Evolutionary conservation across 1,140 invertebrate species (phyloP).

Genomic region (Ctenoplectra terminalis): DNA sequence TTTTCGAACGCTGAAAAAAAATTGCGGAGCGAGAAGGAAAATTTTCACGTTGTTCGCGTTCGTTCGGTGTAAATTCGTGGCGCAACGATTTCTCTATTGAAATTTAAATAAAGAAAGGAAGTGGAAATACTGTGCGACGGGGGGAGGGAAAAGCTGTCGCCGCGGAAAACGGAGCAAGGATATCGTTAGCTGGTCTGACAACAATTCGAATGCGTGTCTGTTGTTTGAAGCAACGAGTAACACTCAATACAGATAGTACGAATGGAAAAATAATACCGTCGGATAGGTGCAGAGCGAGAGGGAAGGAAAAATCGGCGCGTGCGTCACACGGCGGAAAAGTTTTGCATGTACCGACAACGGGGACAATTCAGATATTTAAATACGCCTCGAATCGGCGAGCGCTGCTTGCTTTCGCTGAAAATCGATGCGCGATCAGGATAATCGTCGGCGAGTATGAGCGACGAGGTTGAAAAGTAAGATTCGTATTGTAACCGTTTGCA

Average conservation of each 20-base stretch:
- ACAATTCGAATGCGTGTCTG: slow-evolving; percentile 9
- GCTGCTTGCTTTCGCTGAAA: neutral
- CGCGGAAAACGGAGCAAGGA: slow-evolving; percentile 12
- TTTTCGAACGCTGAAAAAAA: no score
- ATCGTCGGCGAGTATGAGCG: slow-evolving; percentile 13
- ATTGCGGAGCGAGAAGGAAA: no score
- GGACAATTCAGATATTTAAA: slow-evolving; percentile 21
- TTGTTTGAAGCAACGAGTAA: slow-evolving; percentile 11
- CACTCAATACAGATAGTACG: neutral
- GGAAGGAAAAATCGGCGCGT: no score
- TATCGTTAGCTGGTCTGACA: slow-evolving; percentile 9
- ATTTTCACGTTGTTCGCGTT: no score
- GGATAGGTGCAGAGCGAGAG: no score
- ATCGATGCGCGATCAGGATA: slow-evolving; percentile 1
- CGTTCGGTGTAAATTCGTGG: no score
- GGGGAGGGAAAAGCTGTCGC: neutral
- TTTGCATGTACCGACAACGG: neutral
- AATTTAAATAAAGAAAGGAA: neutral
- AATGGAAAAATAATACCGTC: slow-evolving; percentile 13
- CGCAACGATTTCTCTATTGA: no score
- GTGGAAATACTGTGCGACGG: no score
- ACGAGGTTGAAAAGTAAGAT: neutral
- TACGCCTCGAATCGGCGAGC: neutral
- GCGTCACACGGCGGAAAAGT: neutral
- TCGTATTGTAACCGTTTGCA: no score